These are phyloP conservation scores for Poecilia velifera DNA, from an alignment of 2,797 vertebrate species.

Conservation along the genomic window DNA sequence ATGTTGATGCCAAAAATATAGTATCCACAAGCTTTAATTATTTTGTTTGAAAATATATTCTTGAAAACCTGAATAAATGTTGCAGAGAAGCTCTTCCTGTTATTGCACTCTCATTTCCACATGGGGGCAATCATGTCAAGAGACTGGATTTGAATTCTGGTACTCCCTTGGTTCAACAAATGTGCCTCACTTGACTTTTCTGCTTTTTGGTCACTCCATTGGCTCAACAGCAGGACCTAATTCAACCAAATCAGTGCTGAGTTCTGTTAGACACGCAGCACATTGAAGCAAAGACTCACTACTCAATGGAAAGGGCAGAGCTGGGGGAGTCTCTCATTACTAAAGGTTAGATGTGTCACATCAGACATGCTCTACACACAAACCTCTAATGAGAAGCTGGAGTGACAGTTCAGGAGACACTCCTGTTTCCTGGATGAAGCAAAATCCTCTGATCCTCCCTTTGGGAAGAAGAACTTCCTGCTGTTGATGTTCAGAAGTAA, in stretches of 20 bases:
- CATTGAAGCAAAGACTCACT: constrained; percentile 10
- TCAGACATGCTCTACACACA: constrained; percentile 13
- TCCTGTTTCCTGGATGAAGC: constrained; percentile 4
- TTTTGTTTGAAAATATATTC: constrained; percentile 16
- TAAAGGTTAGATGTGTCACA: constrained; percentile 54
- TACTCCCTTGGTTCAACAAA: background rate
- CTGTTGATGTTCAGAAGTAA: constrained; percentile 10
- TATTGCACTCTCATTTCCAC: constrained; percentile 45
- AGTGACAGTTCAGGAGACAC: constrained; percentile 20
- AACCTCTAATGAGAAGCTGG: constrained; percentile 38
- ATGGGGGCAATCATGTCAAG: constrained; percentile 62
- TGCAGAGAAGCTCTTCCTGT: constrained; percentile 23
- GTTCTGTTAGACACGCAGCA: constrained; percentile 22
- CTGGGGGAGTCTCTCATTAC: constrained; percentile 56
- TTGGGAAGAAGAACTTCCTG: constrained; percentile 10
- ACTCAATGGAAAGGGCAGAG: constrained; percentile 53
- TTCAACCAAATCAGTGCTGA: constrained; percentile 22
- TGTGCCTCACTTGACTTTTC: background rate
- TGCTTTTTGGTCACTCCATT: constrained; percentile 16
- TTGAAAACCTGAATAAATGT: constrained; percentile 30
- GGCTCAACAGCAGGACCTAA: constrained; percentile 28
- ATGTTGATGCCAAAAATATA: constrained; percentile 16
- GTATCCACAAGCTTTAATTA: background rate
- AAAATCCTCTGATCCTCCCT: constrained; percentile 40
- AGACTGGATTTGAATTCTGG: background rate